Evolutionary conservation across 2,888 invertebrate species (phyloP).

Genomic region (Eudemis profundana): DNA sequence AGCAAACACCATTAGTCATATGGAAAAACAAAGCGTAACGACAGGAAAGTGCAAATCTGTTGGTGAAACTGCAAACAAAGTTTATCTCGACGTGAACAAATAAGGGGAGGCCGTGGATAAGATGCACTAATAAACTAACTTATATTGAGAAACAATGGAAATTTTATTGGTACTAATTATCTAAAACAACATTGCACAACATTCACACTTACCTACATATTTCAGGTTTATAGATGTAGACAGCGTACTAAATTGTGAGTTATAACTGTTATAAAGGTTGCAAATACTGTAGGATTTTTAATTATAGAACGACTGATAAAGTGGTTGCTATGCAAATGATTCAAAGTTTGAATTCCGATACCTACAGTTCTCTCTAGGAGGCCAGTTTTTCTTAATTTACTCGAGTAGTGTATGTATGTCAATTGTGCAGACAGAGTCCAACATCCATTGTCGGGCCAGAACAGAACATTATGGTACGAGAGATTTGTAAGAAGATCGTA

Average conservation of each 20-base stretch:
- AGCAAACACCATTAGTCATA: conserved; percentile 6
- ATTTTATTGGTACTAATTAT: conserved; percentile 15
- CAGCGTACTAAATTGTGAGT: neutral
- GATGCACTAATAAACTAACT: conserved; percentile 3
- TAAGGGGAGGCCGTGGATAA: neutral
- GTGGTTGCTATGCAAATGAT: neutral
- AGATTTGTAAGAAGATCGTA: too few species aligned
- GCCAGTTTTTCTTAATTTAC: too few species aligned
- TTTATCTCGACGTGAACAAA: conserved; percentile 30
- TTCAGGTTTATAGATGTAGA: conserved; percentile 1
- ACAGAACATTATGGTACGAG: too few species aligned
- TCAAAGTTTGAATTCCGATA: neutral
- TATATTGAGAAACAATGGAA: conserved; percentile 19
- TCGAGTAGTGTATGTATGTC: too few species aligned
- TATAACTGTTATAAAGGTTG: neutral
- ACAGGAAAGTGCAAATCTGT: conserved; percentile 30
- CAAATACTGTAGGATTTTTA: neutral
- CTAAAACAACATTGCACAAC: conserved; percentile 16
- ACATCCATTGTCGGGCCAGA: too few species aligned
- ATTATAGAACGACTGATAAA: neutral
- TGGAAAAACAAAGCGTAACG: conserved; percentile 6
- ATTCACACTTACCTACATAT: neutral
- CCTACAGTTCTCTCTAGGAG: too few species aligned
- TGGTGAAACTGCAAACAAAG: conserved; percentile 32
- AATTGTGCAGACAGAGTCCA: too few species aligned